Base-by-base conservation (phyloP, 1,140 invertebrate genomes). In the Scylla paramamosain region DNA sequence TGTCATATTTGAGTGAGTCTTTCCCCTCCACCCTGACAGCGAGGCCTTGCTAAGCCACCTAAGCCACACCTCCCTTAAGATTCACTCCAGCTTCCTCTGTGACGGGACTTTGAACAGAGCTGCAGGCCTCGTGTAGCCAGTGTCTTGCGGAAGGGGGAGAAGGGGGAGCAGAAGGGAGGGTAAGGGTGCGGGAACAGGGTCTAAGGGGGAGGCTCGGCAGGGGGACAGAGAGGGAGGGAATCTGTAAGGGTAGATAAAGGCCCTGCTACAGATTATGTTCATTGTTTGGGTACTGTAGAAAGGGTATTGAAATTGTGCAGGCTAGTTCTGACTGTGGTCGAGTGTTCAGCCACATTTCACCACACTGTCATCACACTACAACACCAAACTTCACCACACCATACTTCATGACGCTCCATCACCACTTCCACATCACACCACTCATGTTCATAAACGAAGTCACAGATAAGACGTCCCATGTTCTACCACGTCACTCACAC, bases 1-100 rank as follows among this genome's bases (percentile, higher is more conserved):
- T 77, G 90, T 91, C 90, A 77, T 91, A 91, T 91, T 52, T 31
- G 90, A 77, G 46, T 25, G 46, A 77, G 77, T 14, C 29, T 25
- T 32, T 20, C 25, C 29, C 39, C 39, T 39, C 39, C 39, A 39
- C 39, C 39, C 39, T 39, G 39, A 39, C 39, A 39, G 39, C 6
- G 1, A n/a, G 20, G 52, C n/a, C 2, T 1, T 7, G 31, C 8
- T 16, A 0, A 14, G 28, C 7, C 46, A 31, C 52, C 4, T 32
- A 29, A 10, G 45, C 90, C 52, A 28, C 89, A 12, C 7, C 20
- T 14, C 48, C 29, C 59, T 14, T 77, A 77, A 77, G 25, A 28
- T 3, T 28, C 14, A 32, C 4, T 31, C 8, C 8, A 31, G 14
- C 12, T 16, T 32, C 20, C 14, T 6, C 10, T 14, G 16, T 91